Percentiles rank a stretch among this genome's conserved stretches.
Evolutionary conservation across 2,797 vertebrate genomes (phyloP).

Genomic region (Echeneis naucrates): DNA sequence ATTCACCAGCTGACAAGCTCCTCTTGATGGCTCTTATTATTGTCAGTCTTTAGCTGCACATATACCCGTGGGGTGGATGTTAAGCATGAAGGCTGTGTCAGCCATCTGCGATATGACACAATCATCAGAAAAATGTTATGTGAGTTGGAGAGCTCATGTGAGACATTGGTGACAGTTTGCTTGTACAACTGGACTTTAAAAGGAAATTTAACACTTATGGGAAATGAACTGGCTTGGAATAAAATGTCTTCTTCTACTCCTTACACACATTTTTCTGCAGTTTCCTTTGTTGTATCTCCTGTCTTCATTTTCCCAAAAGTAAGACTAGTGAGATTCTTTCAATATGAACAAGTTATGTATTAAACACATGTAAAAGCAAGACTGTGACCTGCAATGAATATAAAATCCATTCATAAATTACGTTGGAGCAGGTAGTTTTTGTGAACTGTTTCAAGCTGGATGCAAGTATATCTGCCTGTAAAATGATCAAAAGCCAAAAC

Average conservation of each 20-base stretch:
- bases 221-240: neutral
- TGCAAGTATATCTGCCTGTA: conserved; percentile 10
- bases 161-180: conserved; percentile 31
- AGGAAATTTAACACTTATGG: neutral
- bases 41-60: conserved; percentile 50
- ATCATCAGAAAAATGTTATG: conserved; percentile 52
- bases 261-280: neutral
- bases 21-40: conserved; percentile 53
- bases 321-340: neutral
- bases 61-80: conserved; percentile 46
- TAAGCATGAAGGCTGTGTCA: conserved; percentile 47
- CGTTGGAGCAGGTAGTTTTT: conserved; percentile 4
- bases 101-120: conserved; percentile 63
- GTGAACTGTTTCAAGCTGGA: conserved; percentile 8
- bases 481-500: conserved; percentile 38
- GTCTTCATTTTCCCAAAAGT: neutral
- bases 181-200: neutral
- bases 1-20: conserved; percentile 55
- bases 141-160: conserved; percentile 46
- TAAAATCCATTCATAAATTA: conserved; percentile 8
- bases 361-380: neutral
- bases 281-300: neutral
- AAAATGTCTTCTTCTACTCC: neutral
- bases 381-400: neutral
- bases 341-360: neutral